A percentile compares a stretch with the other conserved stretches of the same genome.
Evolutionary conservation across 2,113 vertebrate species (phyloP).

Genomic region (Rana temporaria): DNA sequence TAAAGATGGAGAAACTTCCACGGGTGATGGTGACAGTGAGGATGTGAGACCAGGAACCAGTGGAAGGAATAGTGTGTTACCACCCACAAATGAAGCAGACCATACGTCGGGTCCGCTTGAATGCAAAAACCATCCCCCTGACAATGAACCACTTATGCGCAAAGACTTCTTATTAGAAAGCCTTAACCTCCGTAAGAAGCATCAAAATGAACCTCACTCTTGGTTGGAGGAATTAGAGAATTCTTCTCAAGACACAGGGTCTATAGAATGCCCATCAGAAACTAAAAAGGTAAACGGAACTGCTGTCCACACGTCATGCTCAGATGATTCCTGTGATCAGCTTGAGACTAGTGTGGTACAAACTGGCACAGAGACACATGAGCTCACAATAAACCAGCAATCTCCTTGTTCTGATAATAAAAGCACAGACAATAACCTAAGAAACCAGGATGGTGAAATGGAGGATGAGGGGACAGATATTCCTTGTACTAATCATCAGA

Average conservation of each 20-base stretch:
- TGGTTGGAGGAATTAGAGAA: slow-evolving; percentile 69
- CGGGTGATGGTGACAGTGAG: slow-evolving; percentile 68
- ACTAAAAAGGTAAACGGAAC: slow-evolving; percentile 80
- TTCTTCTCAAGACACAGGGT: slow-evolving; percentile 65
- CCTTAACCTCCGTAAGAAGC: slow-evolving; percentile 63
- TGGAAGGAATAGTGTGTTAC: slow-evolving; percentile 65
- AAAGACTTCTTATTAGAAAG: slow-evolving; percentile 67
- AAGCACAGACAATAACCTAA: slow-evolving; percentile 71
- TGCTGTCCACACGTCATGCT: slow-evolving; percentile 69
- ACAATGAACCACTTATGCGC: slow-evolving; percentile 68
- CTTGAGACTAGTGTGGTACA: slow-evolving; percentile 61
- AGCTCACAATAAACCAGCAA: slow-evolving; percentile 64
- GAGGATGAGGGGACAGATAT: slow-evolving; percentile 74
- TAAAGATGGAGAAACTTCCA: slow-evolving; percentile 77
- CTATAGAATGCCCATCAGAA: slow-evolving; percentile 74
- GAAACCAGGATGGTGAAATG: slow-evolving; percentile 72
- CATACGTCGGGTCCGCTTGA: slow-evolving; percentile 54
- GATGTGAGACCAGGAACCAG: slow-evolving; percentile 77
- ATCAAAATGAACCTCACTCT: slow-evolving; percentile 65
- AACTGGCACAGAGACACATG: slow-evolving; percentile 67
- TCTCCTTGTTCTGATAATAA: slow-evolving; percentile 63
- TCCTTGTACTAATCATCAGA: slow-evolving; percentile 73
- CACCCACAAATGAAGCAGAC: slow-evolving; percentile 62
- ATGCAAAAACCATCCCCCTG: slow-evolving; percentile 64
- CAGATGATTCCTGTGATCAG: slow-evolving; percentile 71